Conservation (phyloP, 2,113 vertebrate species). For the Amphiprion ocellaris region DNA sequence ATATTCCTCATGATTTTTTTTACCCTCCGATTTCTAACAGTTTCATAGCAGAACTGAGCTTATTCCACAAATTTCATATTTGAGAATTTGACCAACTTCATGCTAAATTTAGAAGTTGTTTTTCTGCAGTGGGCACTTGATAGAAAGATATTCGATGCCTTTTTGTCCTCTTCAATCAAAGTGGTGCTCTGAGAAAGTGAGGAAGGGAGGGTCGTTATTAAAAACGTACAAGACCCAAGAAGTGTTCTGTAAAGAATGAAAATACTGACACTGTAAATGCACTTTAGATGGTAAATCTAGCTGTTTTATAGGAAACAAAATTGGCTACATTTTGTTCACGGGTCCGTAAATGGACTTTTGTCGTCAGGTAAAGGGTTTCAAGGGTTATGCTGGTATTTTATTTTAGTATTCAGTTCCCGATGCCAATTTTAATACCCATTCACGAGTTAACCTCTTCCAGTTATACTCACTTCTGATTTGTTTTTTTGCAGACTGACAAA, state of each 20-base stretch:
- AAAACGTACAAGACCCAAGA: slow-evolving; percentile 45
- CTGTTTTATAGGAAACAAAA: slow-evolving; percentile 68
- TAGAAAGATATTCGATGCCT: slow-evolving; percentile 69
- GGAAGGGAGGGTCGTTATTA: slow-evolving; percentile 31
- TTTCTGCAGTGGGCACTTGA: slow-evolving; percentile 66
- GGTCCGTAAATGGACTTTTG: slow-evolving; percentile 49
- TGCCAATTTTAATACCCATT: slow-evolving; percentile 74
- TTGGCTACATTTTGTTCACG: slow-evolving; percentile 71
- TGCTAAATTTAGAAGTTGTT: slow-evolving; percentile 27
- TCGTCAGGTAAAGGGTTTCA: slow-evolving; percentile 76
- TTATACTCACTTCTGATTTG: slow-evolving; percentile 69
- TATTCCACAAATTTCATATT: slow-evolving; percentile 36
- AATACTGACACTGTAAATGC: slow-evolving; percentile 87
- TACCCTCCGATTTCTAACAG: slow-evolving; percentile 19
- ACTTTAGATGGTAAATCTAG: slow-evolving; percentile 85
- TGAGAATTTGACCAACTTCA: slow-evolving; percentile 46
- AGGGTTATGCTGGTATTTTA: slow-evolving; percentile 71
- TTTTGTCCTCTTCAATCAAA: slow-evolving; percentile 75
- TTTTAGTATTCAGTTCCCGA: slow-evolving; percentile 71
- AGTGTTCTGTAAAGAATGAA: slow-evolving; percentile 78
- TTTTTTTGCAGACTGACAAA: slow-evolving; percentile 65
- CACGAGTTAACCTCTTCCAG: slow-evolving; percentile 68
- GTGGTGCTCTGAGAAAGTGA: slow-evolving; percentile 65
- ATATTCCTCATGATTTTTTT: slow-evolving; percentile 4
- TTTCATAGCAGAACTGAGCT: slow-evolving; percentile 33